Percentiles rank a stretch among this genome's conserved stretches.
Conservation (phyloP, 1,140 invertebrate genomes). For the Meloidogyne floridensis region DNA sequence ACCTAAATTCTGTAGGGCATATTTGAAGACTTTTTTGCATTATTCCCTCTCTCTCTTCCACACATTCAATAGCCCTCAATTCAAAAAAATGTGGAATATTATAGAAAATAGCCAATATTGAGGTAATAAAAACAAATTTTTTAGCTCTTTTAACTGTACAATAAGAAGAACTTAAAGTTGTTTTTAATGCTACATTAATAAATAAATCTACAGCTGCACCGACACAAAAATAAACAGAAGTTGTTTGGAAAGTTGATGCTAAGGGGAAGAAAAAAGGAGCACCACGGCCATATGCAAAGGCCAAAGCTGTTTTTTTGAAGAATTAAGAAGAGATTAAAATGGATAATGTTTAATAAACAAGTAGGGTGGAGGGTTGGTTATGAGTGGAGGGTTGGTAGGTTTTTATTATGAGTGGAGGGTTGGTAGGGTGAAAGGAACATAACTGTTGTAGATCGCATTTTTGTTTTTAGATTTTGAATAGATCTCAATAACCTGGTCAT, state of each 20-base stretch:
- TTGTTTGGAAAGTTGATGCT: conserved; percentile 65
- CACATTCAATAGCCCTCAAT: conserved; percentile 47
- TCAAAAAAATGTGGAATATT: conserved; percentile 65
- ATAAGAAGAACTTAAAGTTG: conserved; percentile 50
- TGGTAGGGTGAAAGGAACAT: conserved; percentile 22
- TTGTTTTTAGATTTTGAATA: too few species aligned
- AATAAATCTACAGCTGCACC: conserved; percentile 64
- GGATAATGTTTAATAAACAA: too few species aligned
- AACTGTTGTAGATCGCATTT: too few species aligned
- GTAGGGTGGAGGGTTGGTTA: too few species aligned
- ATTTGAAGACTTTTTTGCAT: conserved; percentile 50
- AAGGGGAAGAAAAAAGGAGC: conserved; percentile 63
- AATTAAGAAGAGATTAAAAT: conserved; percentile 9
- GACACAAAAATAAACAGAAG: conserved; percentile 65
- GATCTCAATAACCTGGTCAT: too few species aligned
- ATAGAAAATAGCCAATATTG: conserved; percentile 55
- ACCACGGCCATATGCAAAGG: conserved; percentile 56
- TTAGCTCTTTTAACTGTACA: conserved; percentile 62
- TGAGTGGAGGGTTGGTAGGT: too few species aligned
- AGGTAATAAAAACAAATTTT: conserved; percentile 52
- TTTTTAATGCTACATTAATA: conserved; percentile 58
- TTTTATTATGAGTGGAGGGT: too few species aligned
- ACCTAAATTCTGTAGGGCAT: conserved; percentile 56
- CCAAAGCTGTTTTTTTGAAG: conserved; percentile 43
- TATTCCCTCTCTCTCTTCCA: conserved; percentile 22